Base-by-base conservation (phyloP, 2,113 vertebrate species). In the Catharus minimus region DNA sequence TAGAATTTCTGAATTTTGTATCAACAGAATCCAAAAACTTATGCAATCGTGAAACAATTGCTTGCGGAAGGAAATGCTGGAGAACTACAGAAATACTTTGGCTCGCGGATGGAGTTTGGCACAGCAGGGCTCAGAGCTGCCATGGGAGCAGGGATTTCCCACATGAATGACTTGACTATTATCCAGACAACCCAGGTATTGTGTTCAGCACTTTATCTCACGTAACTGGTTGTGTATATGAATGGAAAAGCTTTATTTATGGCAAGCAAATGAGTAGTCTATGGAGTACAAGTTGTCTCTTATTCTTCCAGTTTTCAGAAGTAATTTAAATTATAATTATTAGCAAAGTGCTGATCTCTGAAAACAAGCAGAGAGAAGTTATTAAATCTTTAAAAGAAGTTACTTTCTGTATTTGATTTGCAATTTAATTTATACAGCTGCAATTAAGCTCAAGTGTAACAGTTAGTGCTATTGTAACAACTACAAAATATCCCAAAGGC, bases 111-210 rank as follows among this genome's bases (percentile, higher is more conserved):
- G 99, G 98, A 98, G 96, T 99, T 99, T 89, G 99, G 99, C 43
- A 99, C 99, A 6, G 99, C 99, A 1, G 99, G 99, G 17, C 98
- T 99, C 47, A 97, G 99, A 83, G 98, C 99, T 19, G 97, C 98
- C 33, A 99, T 99, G 99, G 99, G 99, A 28, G 96, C 98, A 2
- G 99, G 99, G 30, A 96, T 98, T 68, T 98, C 99, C 79, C 97
- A 90, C 47, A 99, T 99, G 99, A 99, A 99, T 58, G 99, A 99
- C 92, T 96, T 99, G 66, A 99, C 99, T 67, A 98, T 99, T 94
- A 99, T 99, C 90, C 99, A 99, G 97, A 99, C 99, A 52, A 99
- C 99, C 43, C 98, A 98, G 98, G 98, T 98, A 97, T 58, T 68
- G 11, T 10, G 10, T 27, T 62, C 53, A 75, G 64, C 61, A 18